Percentiles rank a stretch among this genome's conserved stretches.
Conservation (phyloP, 2,797 vertebrate species). For the Cyclura pinguis region DNA sequence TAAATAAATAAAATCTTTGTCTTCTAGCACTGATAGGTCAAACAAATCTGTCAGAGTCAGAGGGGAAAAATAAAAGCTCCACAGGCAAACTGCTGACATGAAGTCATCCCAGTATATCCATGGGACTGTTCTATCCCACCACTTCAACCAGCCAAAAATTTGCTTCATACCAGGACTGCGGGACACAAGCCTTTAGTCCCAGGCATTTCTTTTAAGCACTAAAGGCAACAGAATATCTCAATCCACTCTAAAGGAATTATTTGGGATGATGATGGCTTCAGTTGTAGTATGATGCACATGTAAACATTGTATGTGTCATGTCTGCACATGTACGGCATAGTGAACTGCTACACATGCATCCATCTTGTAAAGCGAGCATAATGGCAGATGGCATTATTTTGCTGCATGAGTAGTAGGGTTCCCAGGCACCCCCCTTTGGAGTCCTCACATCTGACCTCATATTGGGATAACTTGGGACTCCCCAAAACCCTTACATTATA, state of each 20-base stretch:
- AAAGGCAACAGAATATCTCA: not conserved
- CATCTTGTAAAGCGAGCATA: not conserved
- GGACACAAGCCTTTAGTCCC: not conserved
- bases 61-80: too few species aligned
- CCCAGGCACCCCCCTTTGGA: too few species aligned
- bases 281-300: not conserved
- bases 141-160: not conserved
- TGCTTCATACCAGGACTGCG: not conserved
- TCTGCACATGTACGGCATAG: not conserved
- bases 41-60: constrained; percentile 13
- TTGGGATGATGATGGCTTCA: not conserved
- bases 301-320: too few species aligned
- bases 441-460: too few species aligned
- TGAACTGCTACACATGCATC: not conserved
- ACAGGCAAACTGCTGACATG: not conserved
- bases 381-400: not conserved
- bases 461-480: too few species aligned
- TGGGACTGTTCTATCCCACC: too few species aligned
- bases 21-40: constrained; percentile 65
- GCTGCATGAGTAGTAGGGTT: too few species aligned
- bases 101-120: not conserved
- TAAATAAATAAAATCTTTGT: constrained; percentile 69
- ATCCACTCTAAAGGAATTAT: not conserved
- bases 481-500: too few species aligned
- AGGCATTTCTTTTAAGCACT: not conserved